Conservation (phyloP, 2,888 invertebrate genomes). For the Andrena chrysosceles region DNA sequence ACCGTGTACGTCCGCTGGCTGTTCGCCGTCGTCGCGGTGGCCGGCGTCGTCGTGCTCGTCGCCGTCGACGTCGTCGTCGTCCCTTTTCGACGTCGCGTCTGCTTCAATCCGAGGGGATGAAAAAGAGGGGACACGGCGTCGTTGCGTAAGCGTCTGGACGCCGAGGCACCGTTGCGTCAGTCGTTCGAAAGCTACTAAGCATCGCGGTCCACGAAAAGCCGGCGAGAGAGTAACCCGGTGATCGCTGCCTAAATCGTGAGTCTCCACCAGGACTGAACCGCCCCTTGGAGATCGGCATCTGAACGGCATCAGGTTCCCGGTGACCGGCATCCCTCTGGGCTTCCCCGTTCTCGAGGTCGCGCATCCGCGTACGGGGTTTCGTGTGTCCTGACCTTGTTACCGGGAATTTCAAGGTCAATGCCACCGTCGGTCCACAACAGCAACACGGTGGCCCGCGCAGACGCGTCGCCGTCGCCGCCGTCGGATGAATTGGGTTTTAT, state of each 20-base stretch:
- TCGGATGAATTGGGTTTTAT: conserved; percentile 25
- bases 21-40: neutral
- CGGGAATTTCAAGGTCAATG: conserved; percentile 62
- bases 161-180: conserved; percentile 79
- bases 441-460: conserved; percentile 35
- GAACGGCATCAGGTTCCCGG: neutral
- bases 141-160: conserved; percentile 82
- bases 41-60: conserved; percentile 12
- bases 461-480: conserved; percentile 15
- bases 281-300: neutral
- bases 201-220: conserved; percentile 71
- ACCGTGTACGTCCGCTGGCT: conserved; percentile 1
- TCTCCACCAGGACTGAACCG: neutral
- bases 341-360: conserved; percentile 4
- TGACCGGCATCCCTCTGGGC: neutral
- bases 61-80: conserved; percentile 35
- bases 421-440: conserved; percentile 25
- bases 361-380: neutral
- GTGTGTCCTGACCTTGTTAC: conserved; percentile 33
- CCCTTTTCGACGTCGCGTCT: conserved; percentile 57
- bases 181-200: conserved; percentile 77
- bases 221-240: conserved; percentile 11
- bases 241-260: conserved; percentile 28
- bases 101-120: conserved; percentile 49
- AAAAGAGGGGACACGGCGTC: conserved; percentile 63